Conservation (phyloP, 2,888 invertebrate genomes). For the Amiota mariae region DNA sequence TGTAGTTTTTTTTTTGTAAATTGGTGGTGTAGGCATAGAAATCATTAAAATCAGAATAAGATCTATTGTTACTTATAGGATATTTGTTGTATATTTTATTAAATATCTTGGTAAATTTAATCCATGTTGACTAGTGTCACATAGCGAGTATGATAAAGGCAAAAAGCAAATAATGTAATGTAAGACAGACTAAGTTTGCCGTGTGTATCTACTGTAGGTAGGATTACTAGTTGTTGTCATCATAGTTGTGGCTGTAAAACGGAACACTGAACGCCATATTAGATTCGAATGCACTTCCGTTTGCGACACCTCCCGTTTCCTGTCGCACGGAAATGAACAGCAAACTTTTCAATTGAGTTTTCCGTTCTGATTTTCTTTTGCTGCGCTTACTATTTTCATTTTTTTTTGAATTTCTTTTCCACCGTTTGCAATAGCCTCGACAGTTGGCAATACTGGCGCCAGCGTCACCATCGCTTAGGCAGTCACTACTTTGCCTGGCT, state of each 20-base stretch:
- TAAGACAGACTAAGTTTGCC: conserved; percentile 40
- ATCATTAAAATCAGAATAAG: too few relatives aligned
- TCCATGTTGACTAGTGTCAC: conserved; percentile 6
- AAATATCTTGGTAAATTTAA: too few relatives aligned
- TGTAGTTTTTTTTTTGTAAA: too few relatives aligned
- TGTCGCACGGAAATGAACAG: conserved; percentile 56
- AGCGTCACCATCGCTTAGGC: conserved; percentile 19
- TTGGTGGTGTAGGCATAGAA: too few relatives aligned
- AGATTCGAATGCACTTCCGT: conserved; percentile 62
- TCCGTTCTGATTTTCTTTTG: conserved; percentile 47
- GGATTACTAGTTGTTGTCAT: background rate
- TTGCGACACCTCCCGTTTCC: conserved; percentile 57
- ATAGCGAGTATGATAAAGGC: conserved; percentile 1
- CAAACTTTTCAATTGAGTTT: conserved; percentile 67
- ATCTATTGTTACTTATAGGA: too few relatives aligned
- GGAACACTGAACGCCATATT: conserved; percentile 62
- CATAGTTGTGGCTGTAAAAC: conserved; percentile 35
- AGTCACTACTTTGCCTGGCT: conserved; percentile 11
- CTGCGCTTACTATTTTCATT: conserved; percentile 27
- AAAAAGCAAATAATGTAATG: conserved; percentile 22
- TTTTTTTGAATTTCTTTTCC: conserved; percentile 12
- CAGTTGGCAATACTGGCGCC: conserved; percentile 1
- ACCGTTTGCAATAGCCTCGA: background rate
- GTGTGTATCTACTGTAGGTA: conserved; percentile 30
- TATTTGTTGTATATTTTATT: too few relatives aligned